Evolutionary conservation across 1,140 invertebrate genomes (phyloP), one percentile per base, ranked within the genome.

Genomic region (Drosophila equinoxialis): DNA sequence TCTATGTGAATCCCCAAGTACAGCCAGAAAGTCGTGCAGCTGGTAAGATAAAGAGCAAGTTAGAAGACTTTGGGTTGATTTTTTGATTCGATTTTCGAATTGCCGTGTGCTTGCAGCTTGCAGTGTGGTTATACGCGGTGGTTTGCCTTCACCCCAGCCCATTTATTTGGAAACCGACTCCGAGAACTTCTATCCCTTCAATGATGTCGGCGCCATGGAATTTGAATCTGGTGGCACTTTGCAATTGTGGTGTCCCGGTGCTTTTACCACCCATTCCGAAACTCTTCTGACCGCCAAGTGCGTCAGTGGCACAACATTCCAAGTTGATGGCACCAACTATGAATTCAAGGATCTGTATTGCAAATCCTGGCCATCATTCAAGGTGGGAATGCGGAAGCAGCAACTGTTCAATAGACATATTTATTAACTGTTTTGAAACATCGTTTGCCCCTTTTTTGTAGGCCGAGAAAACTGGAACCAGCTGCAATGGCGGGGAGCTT

Each of bases 291-390:
- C 86, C 0, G 83, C 87, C 30, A 90, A 64, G 0, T 92, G 91
- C 54, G 86, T 86, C 37, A 75, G 85, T 14, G 91, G 89, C 48
- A 81, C 65, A 6, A 92, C 70, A 30, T 92, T 92, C 62, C 74
- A 73, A 37, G 77, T 92, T 10, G 77, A 69, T 20, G 90, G 90
- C 14, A 62, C 48, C 1, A 61, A 68, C 1, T 76, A 79, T n/a
- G 65, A 80, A 6, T 91, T 92, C 68, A 86, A 87, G 68, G 75
- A 92, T 62, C 75, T 93, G 6, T 57, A 63, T 20, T 93, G 90
- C 71, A 92, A 85, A 13, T 74, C 79, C 30, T 83, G 84, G 78
- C 84, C 87, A 0, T 62, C 67, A 33, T 90, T 92, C 65, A 90
- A 81, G 48, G 45, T 48, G n/a, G 0, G 17, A 1, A 8, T 20